These are phyloP conservation scores for Neosalanx taihuensis DNA, from an alignment of 2,797 vertebrate species.

Conservation along the genomic window DNA sequence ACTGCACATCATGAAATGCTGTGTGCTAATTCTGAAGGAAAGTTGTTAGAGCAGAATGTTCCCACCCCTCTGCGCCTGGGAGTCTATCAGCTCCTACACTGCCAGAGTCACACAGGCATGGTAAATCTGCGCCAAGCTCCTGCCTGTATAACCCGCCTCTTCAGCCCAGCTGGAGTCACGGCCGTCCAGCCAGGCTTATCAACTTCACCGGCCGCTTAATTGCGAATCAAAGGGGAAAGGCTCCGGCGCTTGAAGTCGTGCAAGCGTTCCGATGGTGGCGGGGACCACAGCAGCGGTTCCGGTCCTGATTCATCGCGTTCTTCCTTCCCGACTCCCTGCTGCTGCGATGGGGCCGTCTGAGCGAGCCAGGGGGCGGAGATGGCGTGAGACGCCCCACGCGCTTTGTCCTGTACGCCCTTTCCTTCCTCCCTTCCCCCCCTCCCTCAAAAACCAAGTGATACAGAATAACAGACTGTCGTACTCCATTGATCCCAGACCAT, in stretches of 20 bases:
- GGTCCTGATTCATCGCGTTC: constrained; percentile 17
- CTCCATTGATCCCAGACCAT: constrained; percentile 26
- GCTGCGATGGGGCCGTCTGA: constrained; percentile 24
- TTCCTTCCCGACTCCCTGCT: constrained; percentile 13
- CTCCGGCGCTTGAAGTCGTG: constrained; percentile 31
- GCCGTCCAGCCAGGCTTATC: constrained; percentile 1
- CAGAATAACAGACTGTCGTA: background rate
- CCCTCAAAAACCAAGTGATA: constrained; percentile 12
- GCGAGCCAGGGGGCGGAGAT: constrained; percentile 13
- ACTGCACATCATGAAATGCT: background rate
- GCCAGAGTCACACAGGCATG: background rate
- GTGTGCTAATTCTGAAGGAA: background rate
- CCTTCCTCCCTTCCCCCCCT: no score
- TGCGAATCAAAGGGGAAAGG: constrained; percentile 34
- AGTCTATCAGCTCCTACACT: background rate
- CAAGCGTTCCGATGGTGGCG: constrained; percentile 9
- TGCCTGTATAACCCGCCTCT: background rate
- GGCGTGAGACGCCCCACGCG: background rate
- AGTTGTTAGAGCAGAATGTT: background rate
- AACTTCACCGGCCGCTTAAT: constrained; percentile 20
- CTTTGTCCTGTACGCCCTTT: background rate
- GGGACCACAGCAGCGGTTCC: constrained; percentile 7
- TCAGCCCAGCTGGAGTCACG: background rate
- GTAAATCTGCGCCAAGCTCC: background rate
- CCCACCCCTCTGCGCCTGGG: background rate